Evolutionary conservation across 2,888 invertebrate species (phyloP), one percentile per base, ranked within the genome.

Genomic region (Melieria picta): DNA sequence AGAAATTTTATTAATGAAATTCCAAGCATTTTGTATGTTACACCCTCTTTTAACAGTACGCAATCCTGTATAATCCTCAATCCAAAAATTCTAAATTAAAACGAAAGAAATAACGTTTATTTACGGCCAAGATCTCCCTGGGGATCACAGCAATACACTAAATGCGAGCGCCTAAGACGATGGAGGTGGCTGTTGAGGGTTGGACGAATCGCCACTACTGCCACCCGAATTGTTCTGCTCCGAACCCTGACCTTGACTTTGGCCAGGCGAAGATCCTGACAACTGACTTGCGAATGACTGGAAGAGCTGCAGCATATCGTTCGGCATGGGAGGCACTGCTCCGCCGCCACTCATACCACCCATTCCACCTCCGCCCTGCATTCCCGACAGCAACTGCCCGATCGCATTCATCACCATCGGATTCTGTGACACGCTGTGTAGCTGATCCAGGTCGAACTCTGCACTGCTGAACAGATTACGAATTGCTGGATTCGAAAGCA

Each of bases 401-500:
- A 84, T 79, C 4, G 79, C 78, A 66, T 77, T 80, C 81, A 82
- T 80, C 7, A 85, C 77, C 72, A 79, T 76, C 0, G 84, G 84
- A 73, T 84, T 82, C 68, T 84, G 85, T 11, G 81, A 77, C 81
- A 84, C 80, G 10, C 76, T 77, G 47, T 81, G 85, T 65, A 84
- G 46, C 4, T 84, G 79, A 13, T 80, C 79, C 61, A 84, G 75
- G 71, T 84, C 84, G 1, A 84, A 79, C 30, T 84, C 83, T n/a
- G 83, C 81, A 74, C 75, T 81, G 74, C 78, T 80, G 43, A 84
- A 82, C 6, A 84, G 67, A 75, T 84, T 82, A 4, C 85, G 78
- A 11, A 85, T 77, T 9, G 80, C 77, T 9, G 85, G 86, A 77
- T 82, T 84, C 11, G 84, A 73, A 4, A 86, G 74, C 79, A 86